Conservation (phyloP, 2,888 invertebrate species). For the Tineola bisselliella region DNA sequence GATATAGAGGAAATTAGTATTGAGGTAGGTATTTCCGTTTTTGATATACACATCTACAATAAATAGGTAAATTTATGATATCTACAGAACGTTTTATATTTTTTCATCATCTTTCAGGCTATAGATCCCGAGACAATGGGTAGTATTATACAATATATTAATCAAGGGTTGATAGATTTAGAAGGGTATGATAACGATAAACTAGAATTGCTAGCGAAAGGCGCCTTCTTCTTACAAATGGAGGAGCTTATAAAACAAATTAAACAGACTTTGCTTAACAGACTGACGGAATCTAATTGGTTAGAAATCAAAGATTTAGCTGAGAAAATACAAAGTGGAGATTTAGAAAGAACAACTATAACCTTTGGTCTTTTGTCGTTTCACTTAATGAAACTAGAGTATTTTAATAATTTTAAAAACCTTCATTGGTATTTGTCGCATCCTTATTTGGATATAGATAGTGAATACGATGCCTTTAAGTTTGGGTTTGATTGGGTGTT, state of each 20-base stretch:
- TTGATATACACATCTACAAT: background rate
- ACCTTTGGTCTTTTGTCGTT: conserved; percentile 43
- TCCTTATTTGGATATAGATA: conserved; percentile 35
- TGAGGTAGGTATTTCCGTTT: conserved; percentile 33
- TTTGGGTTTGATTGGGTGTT: conserved; percentile 49
- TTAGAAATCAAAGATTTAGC: conserved; percentile 42
- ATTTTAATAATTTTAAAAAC: conserved; percentile 34
- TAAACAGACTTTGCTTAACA: conserved; percentile 36
- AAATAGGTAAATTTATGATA: background rate
- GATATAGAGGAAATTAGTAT: conserved; percentile 40
- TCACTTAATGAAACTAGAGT: conserved; percentile 36
- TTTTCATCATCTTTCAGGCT: conserved; percentile 29
- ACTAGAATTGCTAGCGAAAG: conserved; percentile 37
- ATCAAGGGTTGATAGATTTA: conserved; percentile 42
- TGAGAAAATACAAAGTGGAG: conserved; percentile 32
- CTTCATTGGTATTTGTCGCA: conserved; percentile 55
- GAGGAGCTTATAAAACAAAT: conserved; percentile 49
- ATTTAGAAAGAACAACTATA: conserved; percentile 33
- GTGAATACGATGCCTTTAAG: conserved; percentile 42
- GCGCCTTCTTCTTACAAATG: conserved; percentile 51
- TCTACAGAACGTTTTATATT: background rate
- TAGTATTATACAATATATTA: conserved; percentile 44
- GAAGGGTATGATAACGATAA: conserved; percentile 31
- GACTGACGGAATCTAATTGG: conserved; percentile 38
- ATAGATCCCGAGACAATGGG: conserved; percentile 45